These are phyloP conservation scores for Pangasius sanitwongsei DNA, from an alignment of 2,797 vertebrate genomes.

Conservation along the genomic window DNA sequence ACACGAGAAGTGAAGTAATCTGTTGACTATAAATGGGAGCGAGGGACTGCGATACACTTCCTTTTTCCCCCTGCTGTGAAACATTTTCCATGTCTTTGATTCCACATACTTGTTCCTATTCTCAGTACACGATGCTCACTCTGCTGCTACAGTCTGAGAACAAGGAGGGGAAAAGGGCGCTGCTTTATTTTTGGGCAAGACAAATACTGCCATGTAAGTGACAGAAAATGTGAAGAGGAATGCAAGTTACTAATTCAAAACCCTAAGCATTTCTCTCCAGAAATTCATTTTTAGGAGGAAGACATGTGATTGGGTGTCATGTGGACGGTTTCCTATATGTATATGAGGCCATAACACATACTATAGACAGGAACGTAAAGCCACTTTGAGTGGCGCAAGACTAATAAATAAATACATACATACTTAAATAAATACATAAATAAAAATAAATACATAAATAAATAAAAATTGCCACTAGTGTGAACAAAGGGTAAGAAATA, in stretches of 20 bases:
- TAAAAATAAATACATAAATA: too few relatives aligned
- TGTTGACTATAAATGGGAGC: not conserved
- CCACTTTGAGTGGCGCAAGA: too few relatives aligned
- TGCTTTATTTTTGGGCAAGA: too few relatives aligned
- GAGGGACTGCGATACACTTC: not conserved
- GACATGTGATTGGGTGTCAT: too few relatives aligned
- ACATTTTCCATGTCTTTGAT: not conserved
- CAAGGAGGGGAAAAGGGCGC: too few relatives aligned
- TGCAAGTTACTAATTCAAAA: not conserved
- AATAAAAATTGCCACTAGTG: too few relatives aligned
- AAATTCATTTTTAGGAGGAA: not conserved
- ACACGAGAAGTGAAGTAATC: not conserved
- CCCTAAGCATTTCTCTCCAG: not conserved
- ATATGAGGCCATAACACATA: too few relatives aligned
- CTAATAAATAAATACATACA: too few relatives aligned
- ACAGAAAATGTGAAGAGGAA: not conserved
- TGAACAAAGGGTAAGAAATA: too few relatives aligned
- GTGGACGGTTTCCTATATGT: too few relatives aligned
- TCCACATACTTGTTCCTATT: not conserved
- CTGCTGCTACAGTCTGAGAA: not conserved
- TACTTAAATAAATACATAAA: too few relatives aligned
- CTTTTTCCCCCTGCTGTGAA: not conserved
- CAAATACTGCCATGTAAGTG: not conserved
- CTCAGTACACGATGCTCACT: not conserved
- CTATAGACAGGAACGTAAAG: too few relatives aligned